phyloP scores from a whole-genome alignment of 2,888 invertebrate genomes.

The Sicus ferrugineus region DNA sequence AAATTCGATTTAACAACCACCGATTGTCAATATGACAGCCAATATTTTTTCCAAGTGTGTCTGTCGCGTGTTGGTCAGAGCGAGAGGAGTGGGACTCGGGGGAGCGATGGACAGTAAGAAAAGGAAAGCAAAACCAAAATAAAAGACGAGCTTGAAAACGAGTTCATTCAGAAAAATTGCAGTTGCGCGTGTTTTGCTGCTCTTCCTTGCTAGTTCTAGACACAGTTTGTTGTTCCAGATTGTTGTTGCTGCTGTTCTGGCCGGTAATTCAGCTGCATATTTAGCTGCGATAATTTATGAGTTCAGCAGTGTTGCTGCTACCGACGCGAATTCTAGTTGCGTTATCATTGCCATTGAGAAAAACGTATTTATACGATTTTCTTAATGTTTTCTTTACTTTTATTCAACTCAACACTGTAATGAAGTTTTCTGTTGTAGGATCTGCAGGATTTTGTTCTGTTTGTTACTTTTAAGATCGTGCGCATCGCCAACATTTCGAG shows the following conservation, averaged over 20 bases:
- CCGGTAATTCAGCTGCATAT: constrained; percentile 14
- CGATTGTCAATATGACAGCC: too few species aligned
- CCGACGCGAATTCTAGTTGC: not conserved
- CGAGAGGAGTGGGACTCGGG: too few species aligned
- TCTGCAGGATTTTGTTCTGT: not conserved
- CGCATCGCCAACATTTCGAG: not conserved
- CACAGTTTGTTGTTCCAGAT: not conserved
- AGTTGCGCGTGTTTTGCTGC: constrained; percentile 2
- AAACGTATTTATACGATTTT: not conserved
- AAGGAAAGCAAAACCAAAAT: not conserved
- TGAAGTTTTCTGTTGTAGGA: not conserved
- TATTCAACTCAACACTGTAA: not conserved
- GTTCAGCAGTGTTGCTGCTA: constrained; percentile 2
- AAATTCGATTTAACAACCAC: too few species aligned
- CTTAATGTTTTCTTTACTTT: not conserved
- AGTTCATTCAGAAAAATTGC: constrained; percentile 26
- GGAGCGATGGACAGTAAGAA: too few species aligned
- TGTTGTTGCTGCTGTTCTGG: not conserved
- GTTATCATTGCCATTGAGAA: not conserved
- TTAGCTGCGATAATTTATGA: constrained; percentile 35
- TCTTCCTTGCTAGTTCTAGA: not conserved
- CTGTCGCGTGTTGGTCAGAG: too few species aligned
- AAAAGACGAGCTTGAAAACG: not conserved
- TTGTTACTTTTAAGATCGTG: not conserved
- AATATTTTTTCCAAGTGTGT: too few species aligned